A percentile compares a stretch with the other conserved stretches of the same genome.
Evolutionary conservation across 2,113 vertebrate genomes (phyloP).

Genomic region (Edolisoma coerulescens): DNA sequence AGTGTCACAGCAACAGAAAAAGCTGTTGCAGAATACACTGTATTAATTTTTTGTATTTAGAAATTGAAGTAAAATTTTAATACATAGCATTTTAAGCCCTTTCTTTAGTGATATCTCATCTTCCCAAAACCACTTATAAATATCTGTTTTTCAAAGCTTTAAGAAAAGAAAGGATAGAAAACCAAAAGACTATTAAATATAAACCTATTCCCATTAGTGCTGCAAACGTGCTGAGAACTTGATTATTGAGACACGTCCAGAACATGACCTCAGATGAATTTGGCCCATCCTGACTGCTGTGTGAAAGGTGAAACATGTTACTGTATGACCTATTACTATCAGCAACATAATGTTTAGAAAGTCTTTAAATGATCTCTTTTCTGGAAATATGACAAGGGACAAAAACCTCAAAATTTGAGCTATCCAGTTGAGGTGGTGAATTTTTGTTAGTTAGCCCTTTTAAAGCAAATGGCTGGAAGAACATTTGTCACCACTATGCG

Average conservation of each 20-base stretch:
- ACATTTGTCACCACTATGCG: neutral
- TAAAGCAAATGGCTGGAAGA: neutral
- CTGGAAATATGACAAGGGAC: neutral
- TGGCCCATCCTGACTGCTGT: neutral
- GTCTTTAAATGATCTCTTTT: neutral
- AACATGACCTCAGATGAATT: constrained; percentile 18
- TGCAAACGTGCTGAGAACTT: neutral
- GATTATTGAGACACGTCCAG: constrained; percentile 2
- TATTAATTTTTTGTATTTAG: neutral
- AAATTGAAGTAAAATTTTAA: neutral
- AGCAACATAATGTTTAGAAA: neutral
- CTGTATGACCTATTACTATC: neutral
- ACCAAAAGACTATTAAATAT: neutral
- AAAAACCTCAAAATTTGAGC: neutral
- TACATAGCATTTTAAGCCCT: neutral
- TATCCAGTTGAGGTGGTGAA: neutral
- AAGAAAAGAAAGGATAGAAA: neutral
- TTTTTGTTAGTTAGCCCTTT: neutral
- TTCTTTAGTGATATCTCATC: neutral
- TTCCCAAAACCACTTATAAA: neutral
- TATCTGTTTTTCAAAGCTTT: neutral
- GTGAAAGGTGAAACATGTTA: neutral
- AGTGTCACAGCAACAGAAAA: neutral
- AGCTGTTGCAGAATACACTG: neutral
- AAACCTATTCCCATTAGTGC: constrained; percentile 10